phyloP scores from a whole-genome alignment of 2,797 vertebrate species.

The Jordanella pulchra region DNA sequence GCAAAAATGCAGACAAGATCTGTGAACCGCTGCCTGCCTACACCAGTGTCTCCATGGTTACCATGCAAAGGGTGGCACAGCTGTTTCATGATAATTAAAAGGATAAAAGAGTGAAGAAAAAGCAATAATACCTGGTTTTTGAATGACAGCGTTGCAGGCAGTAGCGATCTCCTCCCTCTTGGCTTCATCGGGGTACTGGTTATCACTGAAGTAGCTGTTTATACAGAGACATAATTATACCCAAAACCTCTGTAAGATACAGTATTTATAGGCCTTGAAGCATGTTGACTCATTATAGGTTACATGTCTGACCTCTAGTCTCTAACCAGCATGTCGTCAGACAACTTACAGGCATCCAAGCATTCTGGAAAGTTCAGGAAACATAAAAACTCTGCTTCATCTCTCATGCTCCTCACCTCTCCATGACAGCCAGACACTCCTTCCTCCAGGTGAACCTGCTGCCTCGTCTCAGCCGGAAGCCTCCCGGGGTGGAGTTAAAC shows the following conservation, averaged over 20 bases:
- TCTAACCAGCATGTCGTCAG: no score
- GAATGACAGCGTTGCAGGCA: conserved; percentile 96
- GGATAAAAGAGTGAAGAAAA: neutral
- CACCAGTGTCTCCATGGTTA: neutral
- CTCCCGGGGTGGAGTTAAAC: conserved; percentile 87
- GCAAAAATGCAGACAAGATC: conserved; percentile 25
- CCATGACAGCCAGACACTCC: conserved; percentile 98
- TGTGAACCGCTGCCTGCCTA: neutral
- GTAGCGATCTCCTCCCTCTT: conserved; percentile 98
- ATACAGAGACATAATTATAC: conserved; percentile 1
- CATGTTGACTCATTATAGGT: neutral
- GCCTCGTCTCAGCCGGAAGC: conserved; percentile 92
- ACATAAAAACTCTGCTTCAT: neutral
- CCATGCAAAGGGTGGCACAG: neutral
- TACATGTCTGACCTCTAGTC: no score
- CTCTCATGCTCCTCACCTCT: conserved; percentile 81
- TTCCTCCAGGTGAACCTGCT: conserved; percentile 99
- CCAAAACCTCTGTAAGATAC: neutral
- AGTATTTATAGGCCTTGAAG: neutral
- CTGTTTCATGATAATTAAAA: neutral
- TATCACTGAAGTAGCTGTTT: conserved; percentile 95
- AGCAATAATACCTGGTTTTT: conserved; percentile 88
- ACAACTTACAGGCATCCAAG: no score
- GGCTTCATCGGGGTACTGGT: conserved; percentile 97
- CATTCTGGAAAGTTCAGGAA: neutral